Evolutionary conservation across 2,888 invertebrate genomes (phyloP).

Genomic region (Zaprionus bogoriensis): DNA sequence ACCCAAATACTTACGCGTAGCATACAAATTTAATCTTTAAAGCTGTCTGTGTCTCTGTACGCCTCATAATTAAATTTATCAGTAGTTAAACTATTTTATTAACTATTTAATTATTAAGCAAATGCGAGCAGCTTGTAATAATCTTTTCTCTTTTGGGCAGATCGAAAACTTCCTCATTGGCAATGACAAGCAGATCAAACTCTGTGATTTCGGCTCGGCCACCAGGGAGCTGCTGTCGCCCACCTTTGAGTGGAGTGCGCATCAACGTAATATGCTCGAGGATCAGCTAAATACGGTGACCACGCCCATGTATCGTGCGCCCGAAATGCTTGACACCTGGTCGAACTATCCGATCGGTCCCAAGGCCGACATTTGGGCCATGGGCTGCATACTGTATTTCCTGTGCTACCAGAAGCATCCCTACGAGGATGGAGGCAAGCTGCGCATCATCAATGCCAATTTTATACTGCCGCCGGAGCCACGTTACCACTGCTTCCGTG

Average conservation of each 20-base stretch:
- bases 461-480: conserved; percentile 93
- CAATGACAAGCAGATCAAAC: conserved; percentile 92
- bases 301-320: conserved; percentile 98
- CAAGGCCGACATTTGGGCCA: conserved; percentile 97
- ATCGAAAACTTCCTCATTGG: conserved; percentile 96
- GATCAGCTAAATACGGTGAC: conserved; percentile 88
- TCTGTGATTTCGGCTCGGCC: conserved; percentile 99
- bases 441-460: conserved; percentile 98
- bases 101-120: not conserved
- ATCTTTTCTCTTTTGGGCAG: no score
- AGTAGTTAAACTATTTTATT: not conserved
- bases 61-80: not conserved
- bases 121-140: not conserved
- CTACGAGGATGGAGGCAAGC: conserved; percentile 97
- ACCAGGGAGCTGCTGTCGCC: conserved; percentile 92
- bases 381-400: conserved; percentile 97
- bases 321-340: conserved; percentile 99
- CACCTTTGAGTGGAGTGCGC: conserved; percentile 95
- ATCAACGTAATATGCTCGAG: conserved; percentile 94
- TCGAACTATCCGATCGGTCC: conserved; percentile 96
- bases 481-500: conserved; percentile 92
- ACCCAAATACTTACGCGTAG: not conserved
- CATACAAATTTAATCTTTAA: not conserved
- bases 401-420: conserved; percentile 97
- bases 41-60: not conserved